Percentiles rank a stretch among this genome's conserved stretches.
Conservation (phyloP, 2,797 vertebrate species). For the Coendou prehensilis region DNA sequence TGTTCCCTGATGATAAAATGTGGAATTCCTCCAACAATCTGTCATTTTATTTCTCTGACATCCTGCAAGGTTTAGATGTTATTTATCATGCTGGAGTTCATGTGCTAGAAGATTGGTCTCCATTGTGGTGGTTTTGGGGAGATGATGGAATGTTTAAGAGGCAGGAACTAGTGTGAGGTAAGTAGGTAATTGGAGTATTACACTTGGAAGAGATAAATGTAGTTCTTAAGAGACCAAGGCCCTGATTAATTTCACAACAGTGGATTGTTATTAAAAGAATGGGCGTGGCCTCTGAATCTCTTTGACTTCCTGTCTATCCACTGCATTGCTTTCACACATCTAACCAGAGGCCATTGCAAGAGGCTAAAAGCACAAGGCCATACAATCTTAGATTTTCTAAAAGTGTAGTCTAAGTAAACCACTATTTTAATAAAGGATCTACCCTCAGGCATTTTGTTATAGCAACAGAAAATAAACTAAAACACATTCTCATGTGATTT, state of each 20-base stretch:
- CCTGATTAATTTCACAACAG: background rate
- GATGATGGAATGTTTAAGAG: background rate
- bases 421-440: background rate
- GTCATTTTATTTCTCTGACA: background rate
- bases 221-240: background rate
- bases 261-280: background rate
- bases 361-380: background rate
- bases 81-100: background rate
- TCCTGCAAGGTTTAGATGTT: background rate
- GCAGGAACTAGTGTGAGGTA: background rate
- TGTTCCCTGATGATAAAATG: background rate
- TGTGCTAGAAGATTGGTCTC: rapidly evolving
- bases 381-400: background rate
- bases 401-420: background rate
- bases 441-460: background rate
- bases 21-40: background rate
- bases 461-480: background rate
- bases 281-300: background rate
- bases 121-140: background rate
- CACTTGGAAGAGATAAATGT: background rate
- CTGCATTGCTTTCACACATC: background rate
- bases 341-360: background rate
- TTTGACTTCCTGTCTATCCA: background rate
- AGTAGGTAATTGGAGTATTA: background rate
- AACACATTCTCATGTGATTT: background rate